These are phyloP conservation scores for Kryphioiulus occultus DNA, from an alignment of 2,888 invertebrate species.

Conservation along the genomic window DNA sequence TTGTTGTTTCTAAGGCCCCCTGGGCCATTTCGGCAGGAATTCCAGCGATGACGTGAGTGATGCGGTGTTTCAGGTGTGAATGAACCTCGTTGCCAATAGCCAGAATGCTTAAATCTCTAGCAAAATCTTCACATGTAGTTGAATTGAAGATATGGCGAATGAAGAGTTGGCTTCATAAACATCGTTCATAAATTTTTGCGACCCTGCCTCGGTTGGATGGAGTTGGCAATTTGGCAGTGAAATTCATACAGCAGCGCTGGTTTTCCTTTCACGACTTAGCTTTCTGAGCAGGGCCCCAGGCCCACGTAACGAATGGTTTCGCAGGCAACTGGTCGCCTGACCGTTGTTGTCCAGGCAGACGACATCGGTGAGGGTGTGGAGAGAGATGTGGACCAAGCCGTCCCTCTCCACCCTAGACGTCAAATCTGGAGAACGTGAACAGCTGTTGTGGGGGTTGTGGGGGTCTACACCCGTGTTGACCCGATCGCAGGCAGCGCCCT, in stretches of 20 bases:
- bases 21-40: too few relatives aligned
- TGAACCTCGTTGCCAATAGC: too few relatives aligned
- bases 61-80: too few relatives aligned
- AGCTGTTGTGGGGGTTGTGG: conserved; percentile 49
- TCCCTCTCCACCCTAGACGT: conserved; percentile 45
- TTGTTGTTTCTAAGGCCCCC: too few relatives aligned
- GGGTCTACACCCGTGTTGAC: background rate
- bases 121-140: too few relatives aligned
- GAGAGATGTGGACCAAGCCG: conserved; percentile 46
- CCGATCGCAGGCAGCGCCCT: background rate
- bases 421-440: conserved; percentile 48
- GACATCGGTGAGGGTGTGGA: conserved; percentile 50
- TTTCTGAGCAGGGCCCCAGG: background rate
- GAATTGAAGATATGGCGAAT: too few relatives aligned
- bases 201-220: too few relatives aligned
- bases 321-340: conserved; percentile 20
- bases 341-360: conserved; percentile 41
- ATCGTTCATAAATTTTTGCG: too few relatives aligned
- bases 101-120: too few relatives aligned
- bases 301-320: background rate
- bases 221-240: too few relatives aligned
- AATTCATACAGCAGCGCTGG: background rate
- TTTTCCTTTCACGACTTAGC: background rate
- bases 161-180: too few relatives aligned
- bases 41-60: too few relatives aligned